These are phyloP conservation scores for Anticlea derivata DNA, from an alignment of 2,888 invertebrate genomes.

Conservation along the genomic window DNA sequence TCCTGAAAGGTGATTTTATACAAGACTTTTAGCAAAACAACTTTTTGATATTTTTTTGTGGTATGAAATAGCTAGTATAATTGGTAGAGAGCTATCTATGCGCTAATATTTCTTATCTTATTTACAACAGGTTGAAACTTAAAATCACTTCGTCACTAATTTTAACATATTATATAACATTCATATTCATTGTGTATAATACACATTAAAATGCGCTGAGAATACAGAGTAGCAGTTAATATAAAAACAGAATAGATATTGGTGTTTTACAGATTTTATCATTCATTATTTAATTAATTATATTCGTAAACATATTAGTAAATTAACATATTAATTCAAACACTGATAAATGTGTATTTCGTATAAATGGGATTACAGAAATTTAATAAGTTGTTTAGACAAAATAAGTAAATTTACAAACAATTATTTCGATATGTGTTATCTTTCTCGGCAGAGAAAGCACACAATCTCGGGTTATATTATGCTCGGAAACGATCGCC, in stretches of 20 bases:
- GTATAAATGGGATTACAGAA: constrained; percentile 18
- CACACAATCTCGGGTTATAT: no score
- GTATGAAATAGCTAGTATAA: no score
- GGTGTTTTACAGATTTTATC: constrained; percentile 23
- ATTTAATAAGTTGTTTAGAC: constrained; percentile 15
- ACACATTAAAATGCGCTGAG: constrained; percentile 23
- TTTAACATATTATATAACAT: constrained; percentile 8
- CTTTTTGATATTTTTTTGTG: no score
- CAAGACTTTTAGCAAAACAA: no score
- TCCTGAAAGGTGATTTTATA: no score
- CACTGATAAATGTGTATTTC: constrained; percentile 23
- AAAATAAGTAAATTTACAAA: constrained; percentile 4
- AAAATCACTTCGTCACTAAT: constrained; percentile 9
- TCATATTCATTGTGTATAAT: constrained; percentile 17
- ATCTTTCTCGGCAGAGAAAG: not conserved
- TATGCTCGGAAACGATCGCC: no score
- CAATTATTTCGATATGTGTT: constrained; percentile 1
- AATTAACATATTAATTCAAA: constrained; percentile 31
- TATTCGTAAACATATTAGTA: constrained; percentile 24
- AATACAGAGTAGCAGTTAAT: constrained; percentile 24
- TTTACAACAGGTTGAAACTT: constrained; percentile 14
- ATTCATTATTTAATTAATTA: constrained; percentile 29
- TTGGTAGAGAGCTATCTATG: no score
- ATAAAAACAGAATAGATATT: constrained; percentile 28
- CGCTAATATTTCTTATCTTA: not conserved